Evolutionary conservation across 30 jellyfish, hydroid and myxozoan genomes (phyloP).

Genomic region (Hydractinia symbiolongicarpus): DNA sequence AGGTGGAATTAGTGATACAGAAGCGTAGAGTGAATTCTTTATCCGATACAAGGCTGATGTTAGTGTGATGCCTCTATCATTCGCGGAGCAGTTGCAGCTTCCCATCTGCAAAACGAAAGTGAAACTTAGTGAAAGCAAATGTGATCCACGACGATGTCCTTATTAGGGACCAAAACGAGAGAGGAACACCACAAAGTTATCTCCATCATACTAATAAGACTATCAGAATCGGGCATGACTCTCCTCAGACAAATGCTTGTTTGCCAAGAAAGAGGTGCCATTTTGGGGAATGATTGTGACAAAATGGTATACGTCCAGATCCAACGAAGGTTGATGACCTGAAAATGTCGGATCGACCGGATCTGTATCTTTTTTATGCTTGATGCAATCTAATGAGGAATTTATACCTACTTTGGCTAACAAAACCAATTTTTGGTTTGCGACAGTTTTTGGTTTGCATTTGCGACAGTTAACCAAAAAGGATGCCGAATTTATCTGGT

Average conservation of each 20-base stretch:
- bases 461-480: conserved; percentile 39
- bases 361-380: conserved; percentile 31
- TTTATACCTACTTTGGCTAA: conserved; percentile 21
- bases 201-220: background rate
- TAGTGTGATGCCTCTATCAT: too few relatives aligned
- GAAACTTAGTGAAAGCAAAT: too few relatives aligned
- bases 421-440: conserved; percentile 12
- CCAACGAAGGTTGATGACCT: conserved; percentile 56
- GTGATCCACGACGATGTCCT: conserved; percentile 44
- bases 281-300: conserved; percentile 48
- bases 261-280: conserved; percentile 37
- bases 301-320: conserved; percentile 43
- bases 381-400: conserved; percentile 41
- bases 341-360: conserved; percentile 39
- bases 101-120: too few relatives aligned
- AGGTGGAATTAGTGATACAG: too few relatives aligned
- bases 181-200: conserved; percentile 13
- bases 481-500: conserved; percentile 32
- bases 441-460: conserved; percentile 16
- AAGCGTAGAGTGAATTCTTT: too few relatives aligned
- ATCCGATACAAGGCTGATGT: too few relatives aligned
- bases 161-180: conserved; percentile 32
- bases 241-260: conserved; percentile 37
- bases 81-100: too few relatives aligned
- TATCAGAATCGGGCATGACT: conserved; percentile 31